phyloP scores from a whole-genome alignment of 2,113 vertebrate genomes.

The Tetrax tetrax region DNA sequence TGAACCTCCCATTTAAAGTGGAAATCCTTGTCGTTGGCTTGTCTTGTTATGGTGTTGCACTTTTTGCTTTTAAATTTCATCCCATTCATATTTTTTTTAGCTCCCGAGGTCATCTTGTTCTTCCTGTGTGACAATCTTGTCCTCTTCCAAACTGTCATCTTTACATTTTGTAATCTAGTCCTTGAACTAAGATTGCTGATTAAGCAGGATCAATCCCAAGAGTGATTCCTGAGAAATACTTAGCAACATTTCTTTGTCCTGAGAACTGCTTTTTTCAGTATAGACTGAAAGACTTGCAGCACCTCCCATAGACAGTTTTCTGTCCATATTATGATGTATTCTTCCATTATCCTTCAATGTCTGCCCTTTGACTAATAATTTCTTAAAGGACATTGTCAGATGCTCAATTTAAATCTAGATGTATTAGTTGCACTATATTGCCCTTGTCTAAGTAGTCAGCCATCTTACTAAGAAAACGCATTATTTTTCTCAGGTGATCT shows the following conservation, averaged over 20 bases:
- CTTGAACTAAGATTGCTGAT: neutral
- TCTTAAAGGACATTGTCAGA: neutral
- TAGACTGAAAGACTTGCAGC: neutral
- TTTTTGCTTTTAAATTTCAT: neutral
- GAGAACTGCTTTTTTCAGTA: neutral
- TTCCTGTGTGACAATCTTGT: neutral
- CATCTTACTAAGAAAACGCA: neutral
- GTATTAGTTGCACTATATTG: neutral
- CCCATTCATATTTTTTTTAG: neutral
- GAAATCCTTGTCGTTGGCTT: neutral
- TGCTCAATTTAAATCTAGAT: neutral
- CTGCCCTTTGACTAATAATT: neutral
- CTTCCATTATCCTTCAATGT: neutral
- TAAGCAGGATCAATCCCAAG: neutral
- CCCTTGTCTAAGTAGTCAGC: neutral
- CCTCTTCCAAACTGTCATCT: neutral
- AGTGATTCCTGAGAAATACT: neutral
- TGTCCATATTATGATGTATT: neutral
- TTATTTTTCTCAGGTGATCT: neutral
- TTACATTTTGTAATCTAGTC: neutral
- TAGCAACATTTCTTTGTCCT: neutral
- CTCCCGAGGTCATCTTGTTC: neutral
- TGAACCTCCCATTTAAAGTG: neutral
- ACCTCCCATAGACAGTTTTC: neutral
- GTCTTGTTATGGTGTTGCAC: neutral